Evolutionary conservation across 2,113 vertebrate species (phyloP), one percentile per base, ranked within the genome.

Genomic region (Jacana jacana): DNA sequence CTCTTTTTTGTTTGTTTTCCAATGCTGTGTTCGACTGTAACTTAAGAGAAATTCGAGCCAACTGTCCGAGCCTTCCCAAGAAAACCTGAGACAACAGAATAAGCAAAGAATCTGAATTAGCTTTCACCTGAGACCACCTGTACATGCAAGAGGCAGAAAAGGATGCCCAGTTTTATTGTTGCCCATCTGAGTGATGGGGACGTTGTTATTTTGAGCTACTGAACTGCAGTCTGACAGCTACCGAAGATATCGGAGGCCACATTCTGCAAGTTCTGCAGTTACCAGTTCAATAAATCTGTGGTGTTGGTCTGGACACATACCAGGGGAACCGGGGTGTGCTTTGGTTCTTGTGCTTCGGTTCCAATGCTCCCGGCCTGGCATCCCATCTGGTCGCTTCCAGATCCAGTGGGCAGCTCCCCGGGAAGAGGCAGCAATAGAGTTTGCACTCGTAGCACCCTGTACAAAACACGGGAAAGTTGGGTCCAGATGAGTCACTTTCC

Each of bases 331-430:
- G 0, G 0, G 3, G 3, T 48, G 3, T 8, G 4, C 37, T 71
- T 66, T 61, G 4, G 3, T 54, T 80, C 75, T 79, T 5, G 2
- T 22, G 13, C 54, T 39, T 73, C 27, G 37, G 54, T 91, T 52
- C 49, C 22, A 30, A 9, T 65, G 39, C 31, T 37, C 64, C 58
- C 55, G 46, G 66, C 71, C 23, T 42, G 54, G 86, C 57, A 23
- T 30, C 68, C 65, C 24, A 33, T 30, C 19, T 49, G 11, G 46
- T 15, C 33, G 2, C 6, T 61, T 33, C 13, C 73, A 60, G n/a
- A 48, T 13, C 63, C 33, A 7, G 8, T 1, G 73, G 33, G 75
- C 89, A 48, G 69, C 49, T 2, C 51, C 0, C 0, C 7, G 42
- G 60, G 25, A 46, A 31, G 75, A 49, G 52, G 70, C 44, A 28